Conservation (phyloP, 1,140 invertebrate genomes). For the Calosoma granatense region DNA sequence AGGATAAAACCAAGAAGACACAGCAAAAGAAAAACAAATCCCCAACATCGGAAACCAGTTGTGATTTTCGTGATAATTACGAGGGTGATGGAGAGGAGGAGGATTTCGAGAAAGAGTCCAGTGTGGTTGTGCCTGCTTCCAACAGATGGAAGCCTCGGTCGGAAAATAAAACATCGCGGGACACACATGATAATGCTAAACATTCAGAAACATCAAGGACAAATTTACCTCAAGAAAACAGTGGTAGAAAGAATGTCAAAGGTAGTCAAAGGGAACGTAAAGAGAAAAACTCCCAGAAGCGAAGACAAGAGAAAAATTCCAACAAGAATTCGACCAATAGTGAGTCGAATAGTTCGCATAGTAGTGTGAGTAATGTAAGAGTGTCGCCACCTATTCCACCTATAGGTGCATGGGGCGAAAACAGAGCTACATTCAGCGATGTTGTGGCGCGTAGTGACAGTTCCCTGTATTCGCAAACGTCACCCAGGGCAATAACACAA, state of each 20-base stretch:
- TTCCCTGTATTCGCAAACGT: constrained; percentile 11
- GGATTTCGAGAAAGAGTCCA: constrained; percentile 17
- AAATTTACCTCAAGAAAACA: constrained; percentile 5
- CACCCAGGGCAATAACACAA: constrained; percentile 9
- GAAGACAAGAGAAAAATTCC: constrained; percentile 17
- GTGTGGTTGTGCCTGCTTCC: not conserved
- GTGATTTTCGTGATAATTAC: constrained; percentile 37
- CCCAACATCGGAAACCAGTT: constrained; percentile 21
- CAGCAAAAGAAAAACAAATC: constrained; percentile 29
- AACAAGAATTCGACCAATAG: constrained; percentile 9
- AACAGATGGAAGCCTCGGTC: constrained; percentile 33
- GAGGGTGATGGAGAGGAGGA: constrained; percentile 39
- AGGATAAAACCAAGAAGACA: constrained; percentile 35
- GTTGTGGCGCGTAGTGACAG: constrained; percentile 39
- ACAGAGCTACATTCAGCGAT: constrained; percentile 45
- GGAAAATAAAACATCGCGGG: constrained; percentile 27
- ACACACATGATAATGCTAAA: constrained; percentile 21
- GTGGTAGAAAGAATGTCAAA: constrained; percentile 12
- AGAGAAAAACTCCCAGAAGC: constrained; percentile 22
- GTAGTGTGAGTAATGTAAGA: constrained; percentile 11
- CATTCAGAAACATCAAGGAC: constrained; percentile 13
- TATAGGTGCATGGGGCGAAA: constrained; percentile 40
- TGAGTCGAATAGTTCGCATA: constrained; percentile 1
- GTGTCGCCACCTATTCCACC: constrained; percentile 19
- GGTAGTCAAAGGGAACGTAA: constrained; percentile 27